Conservation (phyloP, 2,113 vertebrate species). For the Oncorhynchus clarkii region DNA sequence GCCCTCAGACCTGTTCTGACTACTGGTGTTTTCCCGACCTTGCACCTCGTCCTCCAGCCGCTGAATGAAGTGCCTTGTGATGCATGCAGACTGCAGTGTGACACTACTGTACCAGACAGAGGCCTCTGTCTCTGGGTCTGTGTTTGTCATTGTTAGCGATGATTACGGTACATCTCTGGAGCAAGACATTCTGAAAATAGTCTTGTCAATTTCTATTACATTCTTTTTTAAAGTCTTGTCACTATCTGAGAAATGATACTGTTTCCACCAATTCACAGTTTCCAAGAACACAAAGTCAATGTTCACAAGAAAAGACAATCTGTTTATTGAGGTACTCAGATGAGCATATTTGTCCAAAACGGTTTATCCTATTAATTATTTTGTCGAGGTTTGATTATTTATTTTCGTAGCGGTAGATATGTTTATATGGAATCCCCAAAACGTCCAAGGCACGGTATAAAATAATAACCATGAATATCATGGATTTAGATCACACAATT, state of each 20-base stretch:
- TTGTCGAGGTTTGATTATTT: background rate
- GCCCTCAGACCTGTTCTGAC: background rate
- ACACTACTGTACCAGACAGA: too few relatives aligned
- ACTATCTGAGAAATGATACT: too few relatives aligned
- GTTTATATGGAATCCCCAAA: background rate
- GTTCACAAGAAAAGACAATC: conserved; percentile 41
- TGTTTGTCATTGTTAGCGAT: too few relatives aligned
- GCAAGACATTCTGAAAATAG: too few relatives aligned
- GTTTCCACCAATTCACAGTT: conserved; percentile 15
- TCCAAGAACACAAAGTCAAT: conserved; percentile 2
- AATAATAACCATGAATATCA: conserved; percentile 16
- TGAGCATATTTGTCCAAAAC: background rate
- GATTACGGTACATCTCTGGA: too few relatives aligned
- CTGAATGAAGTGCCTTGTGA: conserved; percentile 68
- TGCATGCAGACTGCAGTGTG: conserved; percentile 32
- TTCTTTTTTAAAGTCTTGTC: too few relatives aligned
- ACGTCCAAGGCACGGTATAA: conserved; percentile 7
- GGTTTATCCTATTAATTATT: conserved; percentile 1
- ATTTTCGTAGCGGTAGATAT: too few relatives aligned
- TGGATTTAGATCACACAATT: conserved; percentile 20
- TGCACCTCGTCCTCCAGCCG: conserved; percentile 14
- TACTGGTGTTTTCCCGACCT: background rate
- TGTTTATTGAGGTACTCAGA: conserved; percentile 23
- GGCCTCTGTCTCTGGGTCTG: too few relatives aligned
- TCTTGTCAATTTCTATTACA: too few relatives aligned